phyloP scores from a whole-genome alignment of 2,797 vertebrate species.

The Saxicola maurus region DNA sequence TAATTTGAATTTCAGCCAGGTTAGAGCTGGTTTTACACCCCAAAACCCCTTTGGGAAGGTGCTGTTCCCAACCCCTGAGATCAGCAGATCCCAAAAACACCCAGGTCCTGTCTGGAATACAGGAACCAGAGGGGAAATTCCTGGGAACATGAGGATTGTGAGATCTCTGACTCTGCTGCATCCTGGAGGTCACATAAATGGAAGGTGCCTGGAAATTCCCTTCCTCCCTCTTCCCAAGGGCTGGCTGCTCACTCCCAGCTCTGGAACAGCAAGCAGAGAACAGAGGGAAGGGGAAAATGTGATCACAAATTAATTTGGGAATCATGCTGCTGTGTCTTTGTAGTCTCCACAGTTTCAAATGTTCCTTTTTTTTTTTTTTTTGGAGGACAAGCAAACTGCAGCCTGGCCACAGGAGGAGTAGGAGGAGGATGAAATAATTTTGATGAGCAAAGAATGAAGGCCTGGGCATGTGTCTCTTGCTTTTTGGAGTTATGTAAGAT shows the following conservation, averaged over 20 bases:
- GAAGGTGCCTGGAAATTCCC: not conserved
- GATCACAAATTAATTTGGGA: not conserved
- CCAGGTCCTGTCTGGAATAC: not conserved
- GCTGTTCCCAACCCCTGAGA: not conserved
- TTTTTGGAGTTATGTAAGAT: conserved; percentile 1
- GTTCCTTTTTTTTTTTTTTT: not conserved
- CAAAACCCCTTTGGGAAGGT: not conserved
- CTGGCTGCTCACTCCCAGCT: not conserved
- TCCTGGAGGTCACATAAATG: not conserved
- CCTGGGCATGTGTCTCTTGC: not conserved
- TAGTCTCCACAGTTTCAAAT: not conserved
- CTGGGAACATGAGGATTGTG: not conserved
- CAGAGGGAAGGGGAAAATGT: not conserved
- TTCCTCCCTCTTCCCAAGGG: not conserved
- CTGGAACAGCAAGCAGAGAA: not conserved
- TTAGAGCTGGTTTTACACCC: not conserved
- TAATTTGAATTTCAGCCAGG: not conserved
- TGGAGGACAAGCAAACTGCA: not conserved
- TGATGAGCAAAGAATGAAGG: not conserved
- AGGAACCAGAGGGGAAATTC: not conserved
- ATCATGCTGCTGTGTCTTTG: fast-evolving
- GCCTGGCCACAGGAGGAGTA: not conserved
- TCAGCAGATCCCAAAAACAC: not conserved
- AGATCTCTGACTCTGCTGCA: not conserved
- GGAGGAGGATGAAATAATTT: not conserved